Evolutionary conservation across 1,140 invertebrate species (phyloP).

Genomic region (Eumeta japonica): DNA sequence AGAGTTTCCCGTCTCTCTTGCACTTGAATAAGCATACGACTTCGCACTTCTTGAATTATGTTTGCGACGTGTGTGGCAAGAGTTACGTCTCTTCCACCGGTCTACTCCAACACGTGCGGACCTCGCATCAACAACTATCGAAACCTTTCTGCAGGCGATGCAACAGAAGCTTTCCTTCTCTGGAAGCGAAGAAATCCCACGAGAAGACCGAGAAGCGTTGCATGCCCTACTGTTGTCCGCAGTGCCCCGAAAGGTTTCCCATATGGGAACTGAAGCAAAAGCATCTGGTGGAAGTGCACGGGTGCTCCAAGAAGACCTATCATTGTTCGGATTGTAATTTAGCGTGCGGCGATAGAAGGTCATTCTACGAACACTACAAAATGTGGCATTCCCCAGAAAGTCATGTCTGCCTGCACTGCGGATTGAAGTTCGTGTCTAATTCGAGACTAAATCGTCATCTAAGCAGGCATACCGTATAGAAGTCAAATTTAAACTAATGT

Average conservation of each 20-base stretch:
- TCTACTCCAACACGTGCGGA: constrained; percentile 28
- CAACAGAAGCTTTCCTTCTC: constrained; percentile 31
- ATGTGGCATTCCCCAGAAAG: constrained; percentile 37
- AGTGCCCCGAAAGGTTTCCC: constrained; percentile 37
- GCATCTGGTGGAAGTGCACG: constrained; percentile 37
- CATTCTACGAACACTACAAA: constrained; percentile 40
- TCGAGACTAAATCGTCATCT: constrained; percentile 37
- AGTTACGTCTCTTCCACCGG: constrained; percentile 40
- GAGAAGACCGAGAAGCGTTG: constrained; percentile 32
- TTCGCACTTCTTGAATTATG: constrained; percentile 38
- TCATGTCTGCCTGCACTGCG: constrained; percentile 36
- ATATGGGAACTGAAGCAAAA: constrained; percentile 31
- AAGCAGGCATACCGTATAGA: constrained; percentile 22
- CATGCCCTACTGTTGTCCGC: constrained; percentile 37
- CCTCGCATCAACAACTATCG: constrained; percentile 35
- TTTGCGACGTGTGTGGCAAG: constrained; percentile 41
- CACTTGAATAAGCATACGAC: constrained; percentile 42
- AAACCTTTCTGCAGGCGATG: constrained; percentile 34
- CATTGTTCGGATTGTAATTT: constrained; percentile 36
- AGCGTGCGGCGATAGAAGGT: constrained; percentile 24
- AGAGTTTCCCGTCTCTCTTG: constrained; percentile 34
- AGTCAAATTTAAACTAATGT: too few species aligned
- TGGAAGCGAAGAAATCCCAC: constrained; percentile 41
- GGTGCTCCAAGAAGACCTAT: constrained; percentile 22
- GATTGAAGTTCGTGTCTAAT: constrained; percentile 32